Evolutionary conservation across 1,140 invertebrate genomes (phyloP), one percentile per base, ranked within the genome.

Genomic region (Marisa cornuarietis): DNA sequence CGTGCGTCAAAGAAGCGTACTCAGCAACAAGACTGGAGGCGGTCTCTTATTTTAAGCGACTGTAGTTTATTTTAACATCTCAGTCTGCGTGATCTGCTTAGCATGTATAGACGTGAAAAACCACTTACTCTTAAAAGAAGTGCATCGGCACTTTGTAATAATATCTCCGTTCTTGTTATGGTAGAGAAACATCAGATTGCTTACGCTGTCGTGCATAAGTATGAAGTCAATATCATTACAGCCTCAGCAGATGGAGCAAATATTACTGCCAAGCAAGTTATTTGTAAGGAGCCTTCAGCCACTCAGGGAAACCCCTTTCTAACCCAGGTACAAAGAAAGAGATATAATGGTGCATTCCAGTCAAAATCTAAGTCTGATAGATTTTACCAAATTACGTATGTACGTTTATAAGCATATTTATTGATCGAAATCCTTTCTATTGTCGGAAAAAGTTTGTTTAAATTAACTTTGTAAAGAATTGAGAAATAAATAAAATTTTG

Each of bases 71-170:
- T 22, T 26, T 54, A 13, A 18, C 14, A 65, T 31, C 24, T n/a
- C n/a, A 31, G 24, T 16, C 51, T 68, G 4, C 18, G 6, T 49
- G 20, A 65, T 54, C 71, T 74, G 58, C 62, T 24, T 13, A 80
- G 61, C n/a, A 89, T 88, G 88, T 88, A 82, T 78, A 76, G 79
- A 93, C 87, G 84, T 82, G 86, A 89, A 54, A 88, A 87, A 79
- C 85, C 90, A 14, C 78, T 91, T 31, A 68, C 82, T 14, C 72
- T 89, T 71, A 91, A 90, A 82, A 83, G 85, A 68, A 89, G 89
- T 65, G 78, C 88, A 9, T 91, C 90, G 58, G 80, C 83, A 22
- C 76, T 91, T 18, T 83, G 83, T 52, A 90, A 90, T 73, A 91
- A 91, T 80, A 81, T 91, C 10, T 84, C 85, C 18, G 83, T 88